Conservation (phyloP, 64 coral and sea anemone species). For the Montipora sp. region DNA sequence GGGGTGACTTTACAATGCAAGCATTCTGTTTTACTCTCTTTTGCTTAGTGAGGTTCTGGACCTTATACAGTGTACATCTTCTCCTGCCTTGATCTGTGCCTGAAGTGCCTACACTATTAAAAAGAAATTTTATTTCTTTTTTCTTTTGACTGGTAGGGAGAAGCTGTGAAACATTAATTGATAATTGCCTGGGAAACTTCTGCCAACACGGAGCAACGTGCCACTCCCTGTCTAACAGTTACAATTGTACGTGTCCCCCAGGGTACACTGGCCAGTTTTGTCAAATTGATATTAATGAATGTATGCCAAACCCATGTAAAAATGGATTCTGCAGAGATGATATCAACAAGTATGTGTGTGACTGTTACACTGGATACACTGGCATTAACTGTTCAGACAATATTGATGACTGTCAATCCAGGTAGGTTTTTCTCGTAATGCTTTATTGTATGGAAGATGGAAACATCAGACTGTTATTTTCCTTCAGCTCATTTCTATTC, state of each 20-base stretch:
- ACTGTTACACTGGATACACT: slow-evolving; percentile 65
- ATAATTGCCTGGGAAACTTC: slow-evolving; percentile 52
- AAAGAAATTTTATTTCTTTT: background rate
- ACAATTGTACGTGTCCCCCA: slow-evolving; percentile 53
- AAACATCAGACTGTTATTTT: too few relatives aligned
- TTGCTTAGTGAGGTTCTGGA: too few relatives aligned
- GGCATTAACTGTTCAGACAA: slow-evolving; percentile 52
- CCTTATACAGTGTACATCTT: too few relatives aligned
- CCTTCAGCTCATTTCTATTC: too few relatives aligned
- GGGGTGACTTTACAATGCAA: too few relatives aligned
- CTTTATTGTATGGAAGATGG: too few relatives aligned
- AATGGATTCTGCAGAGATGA: slow-evolving; percentile 64
- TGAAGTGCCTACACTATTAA: background rate
- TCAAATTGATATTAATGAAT: slow-evolving; percentile 74
- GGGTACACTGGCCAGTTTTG: slow-evolving; percentile 62
- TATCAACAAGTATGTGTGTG: slow-evolving; percentile 58
- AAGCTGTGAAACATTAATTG: slow-evolving; percentile 65
- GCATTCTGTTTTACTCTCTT: too few relatives aligned
- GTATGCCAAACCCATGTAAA: slow-evolving; percentile 61
- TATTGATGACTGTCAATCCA: slow-evolving; percentile 88
- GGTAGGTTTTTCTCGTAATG: slow-evolving; percentile 10
- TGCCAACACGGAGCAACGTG: slow-evolving; percentile 61
- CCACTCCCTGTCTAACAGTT: background rate
- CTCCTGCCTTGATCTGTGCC: too few relatives aligned
- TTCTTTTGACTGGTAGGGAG: slow-evolving; percentile 1